These are phyloP conservation scores for Drosophila triauraria DNA, from an alignment of 1,140 invertebrate genomes.

Conservation along the genomic window DNA sequence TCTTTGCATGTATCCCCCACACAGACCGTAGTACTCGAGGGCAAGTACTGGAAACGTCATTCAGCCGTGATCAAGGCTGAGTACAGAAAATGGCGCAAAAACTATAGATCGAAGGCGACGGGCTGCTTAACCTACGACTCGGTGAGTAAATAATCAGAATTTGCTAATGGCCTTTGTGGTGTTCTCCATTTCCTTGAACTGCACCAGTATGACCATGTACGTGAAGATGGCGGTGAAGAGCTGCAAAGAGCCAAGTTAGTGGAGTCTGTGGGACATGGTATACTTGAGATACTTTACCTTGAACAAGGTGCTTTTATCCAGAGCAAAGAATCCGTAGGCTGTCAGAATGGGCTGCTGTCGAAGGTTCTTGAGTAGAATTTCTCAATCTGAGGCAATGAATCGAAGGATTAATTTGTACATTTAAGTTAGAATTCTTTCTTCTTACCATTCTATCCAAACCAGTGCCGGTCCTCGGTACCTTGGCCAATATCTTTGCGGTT, in stretches of 20 bases:
- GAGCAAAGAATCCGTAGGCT: conserved; percentile 75
- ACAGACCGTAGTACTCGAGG: conserved; percentile 82
- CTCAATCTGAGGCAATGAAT: conserved; percentile 49
- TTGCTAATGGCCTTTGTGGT: conserved; percentile 53
- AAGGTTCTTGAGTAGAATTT: conserved; percentile 78
- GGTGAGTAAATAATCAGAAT: conserved; percentile 87
- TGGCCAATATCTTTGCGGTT: conserved; percentile 74
- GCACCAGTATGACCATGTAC: conserved; percentile 80
- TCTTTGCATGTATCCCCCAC: conserved; percentile 19
- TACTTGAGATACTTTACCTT: conserved; percentile 47
- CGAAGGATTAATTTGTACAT: not conserved
- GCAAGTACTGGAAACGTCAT: conserved; percentile 98
- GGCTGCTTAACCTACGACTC: conserved; percentile 91
- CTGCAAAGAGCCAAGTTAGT: conserved; percentile 19
- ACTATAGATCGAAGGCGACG: conserved; percentile 93
- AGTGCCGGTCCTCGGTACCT: conserved; percentile 68
- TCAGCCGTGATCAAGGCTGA: conserved; percentile 98
- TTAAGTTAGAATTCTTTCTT: not conserved
- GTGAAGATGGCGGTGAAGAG: conserved; percentile 80
- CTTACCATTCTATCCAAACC: conserved; percentile 73
- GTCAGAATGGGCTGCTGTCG: conserved; percentile 75
- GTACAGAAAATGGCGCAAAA: conserved; percentile 99
- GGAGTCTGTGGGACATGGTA: too few relatives aligned
- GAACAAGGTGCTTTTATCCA: conserved; percentile 78
- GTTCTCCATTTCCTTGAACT: conserved; percentile 80